phyloP scores from a whole-genome alignment of 2,888 invertebrate species.

The Yponomeuta sedellus region DNA sequence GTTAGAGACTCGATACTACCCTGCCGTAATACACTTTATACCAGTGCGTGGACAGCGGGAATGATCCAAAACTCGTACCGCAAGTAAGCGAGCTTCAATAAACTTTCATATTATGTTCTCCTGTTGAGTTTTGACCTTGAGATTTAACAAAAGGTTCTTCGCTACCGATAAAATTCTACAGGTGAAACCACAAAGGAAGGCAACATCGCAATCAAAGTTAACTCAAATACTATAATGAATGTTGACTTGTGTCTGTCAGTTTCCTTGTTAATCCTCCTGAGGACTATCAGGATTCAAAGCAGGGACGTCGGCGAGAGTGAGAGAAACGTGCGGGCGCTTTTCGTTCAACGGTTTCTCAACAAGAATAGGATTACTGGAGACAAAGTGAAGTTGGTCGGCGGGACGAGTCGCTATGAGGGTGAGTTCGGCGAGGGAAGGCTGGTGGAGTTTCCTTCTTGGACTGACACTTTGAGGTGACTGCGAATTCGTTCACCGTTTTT shows the following conservation, averaged over 20 bases:
- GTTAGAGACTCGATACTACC: no score
- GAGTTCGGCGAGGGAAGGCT: slow-evolving; percentile 26
- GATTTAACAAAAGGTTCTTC: no score
- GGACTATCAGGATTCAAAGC: slow-evolving; percentile 33
- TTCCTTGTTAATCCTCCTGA: slow-evolving; percentile 30
- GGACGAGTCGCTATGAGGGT: slow-evolving; percentile 84
- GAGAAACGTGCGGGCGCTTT: slow-evolving; percentile 64
- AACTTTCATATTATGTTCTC: no score
- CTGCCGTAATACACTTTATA: no score
- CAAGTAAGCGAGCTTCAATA: no score
- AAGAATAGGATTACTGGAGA: slow-evolving; percentile 84
- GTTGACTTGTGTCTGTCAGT: slow-evolving; percentile 12
- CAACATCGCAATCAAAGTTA: background rate
- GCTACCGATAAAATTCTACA: no score
- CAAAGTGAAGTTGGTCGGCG: slow-evolving; percentile 83
- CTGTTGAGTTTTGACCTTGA: no score
- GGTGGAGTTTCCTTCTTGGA: background rate
- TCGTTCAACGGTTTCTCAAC: slow-evolving; percentile 82
- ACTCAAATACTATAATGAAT: background rate
- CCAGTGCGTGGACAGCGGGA: no score
- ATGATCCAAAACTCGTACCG: no score
- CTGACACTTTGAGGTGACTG: no score
- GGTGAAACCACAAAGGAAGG: no score
- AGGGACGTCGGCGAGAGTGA: slow-evolving; percentile 54
- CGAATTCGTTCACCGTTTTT: no score